Percentiles rank a stretch among this genome's conserved stretches.
Conservation (phyloP, 1,140 invertebrate genomes). For the Drosophila prosaltans region DNA sequence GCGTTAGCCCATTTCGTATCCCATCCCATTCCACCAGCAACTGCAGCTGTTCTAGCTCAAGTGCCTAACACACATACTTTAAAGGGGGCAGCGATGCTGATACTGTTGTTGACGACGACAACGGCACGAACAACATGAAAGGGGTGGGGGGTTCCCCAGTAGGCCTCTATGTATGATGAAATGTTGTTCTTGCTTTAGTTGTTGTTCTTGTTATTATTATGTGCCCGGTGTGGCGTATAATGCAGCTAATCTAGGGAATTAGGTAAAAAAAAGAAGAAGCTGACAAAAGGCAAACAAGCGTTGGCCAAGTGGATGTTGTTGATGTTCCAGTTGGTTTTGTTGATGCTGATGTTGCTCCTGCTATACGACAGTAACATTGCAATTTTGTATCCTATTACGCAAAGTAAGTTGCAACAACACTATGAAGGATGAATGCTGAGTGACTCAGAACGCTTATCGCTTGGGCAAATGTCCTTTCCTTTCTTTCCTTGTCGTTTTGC, state of each 20-base stretch:
- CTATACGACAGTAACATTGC: conserved; percentile 51
- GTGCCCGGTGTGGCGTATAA: conserved; percentile 74
- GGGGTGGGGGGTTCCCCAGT: conserved; percentile 7
- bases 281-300: conserved; percentile 74
- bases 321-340: conserved; percentile 29
- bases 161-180: conserved; percentile 25
- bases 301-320: conserved; percentile 48
- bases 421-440: conserved; percentile 32
- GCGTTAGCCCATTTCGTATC: conserved; percentile 34
- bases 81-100: no score
- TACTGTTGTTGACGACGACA: conserved; percentile 6
- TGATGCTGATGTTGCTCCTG: conserved; percentile 12
- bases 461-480: conserved; percentile 63
- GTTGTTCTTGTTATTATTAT: conserved; percentile 60
- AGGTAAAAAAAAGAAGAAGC: conserved; percentile 56
- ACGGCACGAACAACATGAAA: conserved; percentile 27
- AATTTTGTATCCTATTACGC: conserved; percentile 77
- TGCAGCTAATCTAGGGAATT: conserved; percentile 79
- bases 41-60: conserved; percentile 43
- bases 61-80: conserved; percentile 51
- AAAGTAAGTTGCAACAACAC: conserved; percentile 58
- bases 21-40: conserved; percentile 16
- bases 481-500: conserved; percentile 1
- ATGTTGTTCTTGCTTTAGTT: conserved; percentile 27
- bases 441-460: conserved; percentile 62